Conservation (phyloP, 1,140 invertebrate genomes). For the Psix sp. region DNA sequence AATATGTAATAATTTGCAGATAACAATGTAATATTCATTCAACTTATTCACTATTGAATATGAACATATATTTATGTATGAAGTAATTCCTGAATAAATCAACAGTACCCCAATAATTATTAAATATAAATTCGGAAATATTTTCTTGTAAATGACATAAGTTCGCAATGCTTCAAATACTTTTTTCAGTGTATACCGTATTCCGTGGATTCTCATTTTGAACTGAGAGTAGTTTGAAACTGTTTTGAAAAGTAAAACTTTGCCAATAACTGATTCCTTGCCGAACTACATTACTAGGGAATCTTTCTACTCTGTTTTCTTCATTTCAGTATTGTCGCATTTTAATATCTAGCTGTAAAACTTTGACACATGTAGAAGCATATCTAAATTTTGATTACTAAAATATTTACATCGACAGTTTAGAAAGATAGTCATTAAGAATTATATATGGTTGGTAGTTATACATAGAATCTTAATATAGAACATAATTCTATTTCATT, state of each 20-base stretch:
- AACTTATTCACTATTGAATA: no score
- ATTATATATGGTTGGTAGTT: no score
- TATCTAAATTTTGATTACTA: no score
- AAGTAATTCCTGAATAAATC: no score
- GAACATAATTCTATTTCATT: no score
- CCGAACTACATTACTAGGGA: background rate
- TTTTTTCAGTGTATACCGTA: background rate
- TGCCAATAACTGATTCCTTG: constrained; percentile 52
- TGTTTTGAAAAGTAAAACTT: constrained; percentile 47
- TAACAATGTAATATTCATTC: no score
- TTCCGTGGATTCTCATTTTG: constrained; percentile 9
- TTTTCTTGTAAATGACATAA: background rate
- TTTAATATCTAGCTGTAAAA: constrained; percentile 9
- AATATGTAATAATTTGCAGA: no score
- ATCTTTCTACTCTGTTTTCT: background rate
- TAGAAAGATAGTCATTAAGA: no score
- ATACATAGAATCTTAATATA: no score
- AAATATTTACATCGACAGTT: no score
- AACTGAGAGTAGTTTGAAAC: constrained; percentile 35
- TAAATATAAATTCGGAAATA: background rate
- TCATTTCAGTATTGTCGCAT: constrained; percentile 1
- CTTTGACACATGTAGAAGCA: background rate
- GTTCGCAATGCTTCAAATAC: background rate
- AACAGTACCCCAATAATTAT: no score
- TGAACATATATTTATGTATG: no score